Percentiles rank a stretch among this genome's conserved stretches.
These are phyloP conservation scores for Pipistrellus nathusii DNA, from an alignment of 2,797 vertebrate genomes.

Conservation along the genomic window DNA sequence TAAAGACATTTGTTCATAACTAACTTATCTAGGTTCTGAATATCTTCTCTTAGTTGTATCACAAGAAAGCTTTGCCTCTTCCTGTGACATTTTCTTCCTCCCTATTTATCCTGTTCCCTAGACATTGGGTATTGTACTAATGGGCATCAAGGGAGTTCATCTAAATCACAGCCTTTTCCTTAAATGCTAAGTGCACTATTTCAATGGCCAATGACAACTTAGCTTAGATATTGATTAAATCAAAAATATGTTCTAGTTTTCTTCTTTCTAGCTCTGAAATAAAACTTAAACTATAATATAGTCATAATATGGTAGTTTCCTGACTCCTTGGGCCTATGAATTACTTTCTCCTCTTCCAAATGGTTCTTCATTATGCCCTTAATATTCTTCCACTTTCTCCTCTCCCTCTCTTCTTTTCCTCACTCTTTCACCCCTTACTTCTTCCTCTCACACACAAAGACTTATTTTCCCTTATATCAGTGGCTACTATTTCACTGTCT, in stretches of 20 bases:
- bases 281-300: not conserved
- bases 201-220: not conserved
- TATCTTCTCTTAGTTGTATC: not conserved
- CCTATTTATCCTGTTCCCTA: not conserved
- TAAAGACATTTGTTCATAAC: not conserved
- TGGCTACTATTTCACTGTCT: not conserved
- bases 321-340: not conserved
- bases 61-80: not conserved
- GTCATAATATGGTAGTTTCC: not conserved
- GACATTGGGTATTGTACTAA: not conserved
- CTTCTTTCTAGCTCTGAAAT: not conserved
- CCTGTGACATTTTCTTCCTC: not conserved
- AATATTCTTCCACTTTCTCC: not conserved
- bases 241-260: slow-evolving; percentile 8
- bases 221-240: slow-evolving; percentile 3
- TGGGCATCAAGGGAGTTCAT: not conserved
- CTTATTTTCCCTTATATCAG: not conserved
- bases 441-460: not conserved
- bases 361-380: not conserved
- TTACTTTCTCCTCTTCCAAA: not conserved
- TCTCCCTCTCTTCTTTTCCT: no score
- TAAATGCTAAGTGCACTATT: not conserved
- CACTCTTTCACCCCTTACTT: not conserved
- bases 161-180: not conserved
- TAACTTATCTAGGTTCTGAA: not conserved